Evolutionary conservation across 2,113 vertebrate genomes (phyloP).

Genomic region (Cololabis saira): DNA sequence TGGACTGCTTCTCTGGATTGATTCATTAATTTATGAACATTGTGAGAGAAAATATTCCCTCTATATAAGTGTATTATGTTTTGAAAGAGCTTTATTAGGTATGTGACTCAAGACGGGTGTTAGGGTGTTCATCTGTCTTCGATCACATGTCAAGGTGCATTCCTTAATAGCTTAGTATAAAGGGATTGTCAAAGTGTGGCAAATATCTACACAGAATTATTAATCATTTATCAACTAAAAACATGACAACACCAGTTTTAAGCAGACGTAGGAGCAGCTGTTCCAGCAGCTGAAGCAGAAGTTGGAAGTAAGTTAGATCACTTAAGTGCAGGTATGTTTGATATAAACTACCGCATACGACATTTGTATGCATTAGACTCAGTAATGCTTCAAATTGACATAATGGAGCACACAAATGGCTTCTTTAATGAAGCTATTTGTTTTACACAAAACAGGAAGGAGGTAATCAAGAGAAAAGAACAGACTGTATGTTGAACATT

Average conservation of each 20-base stretch:
- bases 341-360: too few species aligned
- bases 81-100: constrained; percentile 2
- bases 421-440: too few species aligned
- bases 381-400: too few species aligned
- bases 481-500: too few species aligned
- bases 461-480: too few species aligned
- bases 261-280: too few species aligned
- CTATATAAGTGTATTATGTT: not conserved
- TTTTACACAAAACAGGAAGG: too few species aligned
- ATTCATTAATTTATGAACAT: not conserved
- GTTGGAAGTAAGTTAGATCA: too few species aligned
- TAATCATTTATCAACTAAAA: constrained; percentile 14
- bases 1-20: not conserved
- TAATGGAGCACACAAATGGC: too few species aligned
- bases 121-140: not conserved
- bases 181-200: not conserved
- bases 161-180: not conserved
- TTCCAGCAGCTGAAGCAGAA: too few species aligned
- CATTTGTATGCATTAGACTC: too few species aligned
- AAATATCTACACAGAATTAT: not conserved
- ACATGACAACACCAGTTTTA: not conserved
- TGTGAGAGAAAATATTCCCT: not conserved
- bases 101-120: constrained; percentile 1
- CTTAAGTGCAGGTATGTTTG: too few species aligned
- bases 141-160: not conserved